A percentile compares a stretch with the other conserved stretches of the same genome.
Conservation (phyloP, 2,797 vertebrate species). For the Holocentrus rufus region DNA sequence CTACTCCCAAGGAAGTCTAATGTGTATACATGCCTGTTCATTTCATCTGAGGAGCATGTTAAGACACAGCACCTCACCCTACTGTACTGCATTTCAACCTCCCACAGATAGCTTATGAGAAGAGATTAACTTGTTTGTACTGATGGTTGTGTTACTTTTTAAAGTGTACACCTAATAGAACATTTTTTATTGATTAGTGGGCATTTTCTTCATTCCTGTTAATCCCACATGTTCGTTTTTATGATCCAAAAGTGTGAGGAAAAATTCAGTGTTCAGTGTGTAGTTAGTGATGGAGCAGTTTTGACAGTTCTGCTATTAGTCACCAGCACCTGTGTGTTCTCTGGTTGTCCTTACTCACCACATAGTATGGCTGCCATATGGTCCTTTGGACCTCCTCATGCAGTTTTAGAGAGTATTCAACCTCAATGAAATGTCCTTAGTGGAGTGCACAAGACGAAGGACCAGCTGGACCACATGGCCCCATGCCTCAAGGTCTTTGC, state of each 20-base stretch:
- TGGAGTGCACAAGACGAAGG: slow-evolving; percentile 20
- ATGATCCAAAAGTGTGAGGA: background rate
- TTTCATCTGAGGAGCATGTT: slow-evolving; percentile 30
- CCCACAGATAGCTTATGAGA: background rate
- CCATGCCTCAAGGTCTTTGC: slow-evolving; percentile 46
- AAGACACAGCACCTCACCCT: background rate
- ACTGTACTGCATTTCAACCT: background rate
- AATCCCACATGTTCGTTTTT: background rate
- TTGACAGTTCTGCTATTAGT: slow-evolving; percentile 9
- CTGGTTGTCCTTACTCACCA: background rate
- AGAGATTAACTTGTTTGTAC: slow-evolving; percentile 22
- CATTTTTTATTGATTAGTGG: background rate
- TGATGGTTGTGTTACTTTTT: background rate
- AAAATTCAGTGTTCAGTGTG: background rate
- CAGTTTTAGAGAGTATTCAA: slow-evolving; percentile 41
- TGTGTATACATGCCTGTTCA: slow-evolving; percentile 11
- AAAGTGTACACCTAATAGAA: too few species aligned
- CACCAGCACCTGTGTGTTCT: background rate
- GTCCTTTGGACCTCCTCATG: slow-evolving; percentile 24
- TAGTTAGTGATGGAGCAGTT: slow-evolving; percentile 4
- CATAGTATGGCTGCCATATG: slow-evolving; percentile 22
- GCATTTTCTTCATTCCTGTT: slow-evolving; percentile 3
- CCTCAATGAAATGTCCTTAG: slow-evolving; percentile 60
- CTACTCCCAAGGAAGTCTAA: background rate
- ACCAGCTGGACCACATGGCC: slow-evolving; percentile 48